Conservation (phyloP, 2,888 invertebrate species). For the Calliopum simillimum region DNA sequence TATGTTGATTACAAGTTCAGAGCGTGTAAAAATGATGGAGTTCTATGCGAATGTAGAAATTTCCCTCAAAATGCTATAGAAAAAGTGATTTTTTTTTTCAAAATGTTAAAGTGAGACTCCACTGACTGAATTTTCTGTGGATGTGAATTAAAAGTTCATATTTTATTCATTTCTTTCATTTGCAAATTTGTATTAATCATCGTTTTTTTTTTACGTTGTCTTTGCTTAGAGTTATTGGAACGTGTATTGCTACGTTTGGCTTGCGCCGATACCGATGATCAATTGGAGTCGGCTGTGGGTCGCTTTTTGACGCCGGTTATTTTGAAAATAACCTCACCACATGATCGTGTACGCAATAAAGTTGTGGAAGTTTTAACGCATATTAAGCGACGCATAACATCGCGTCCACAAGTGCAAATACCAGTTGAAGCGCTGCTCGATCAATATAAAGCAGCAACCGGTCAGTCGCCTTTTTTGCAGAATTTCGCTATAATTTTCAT, state of each 20-base stretch:
- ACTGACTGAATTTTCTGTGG: neutral
- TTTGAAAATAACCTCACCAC: conserved; percentile 87
- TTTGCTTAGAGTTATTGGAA: conserved; percentile 81
- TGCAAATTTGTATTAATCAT: neutral
- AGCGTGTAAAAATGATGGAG: too few species aligned
- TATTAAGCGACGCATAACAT: conserved; percentile 90
- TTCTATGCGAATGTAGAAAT: too few species aligned
- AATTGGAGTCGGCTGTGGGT: conserved; percentile 81
- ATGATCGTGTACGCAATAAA: conserved; percentile 83
- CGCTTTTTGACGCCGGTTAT: conserved; percentile 89
- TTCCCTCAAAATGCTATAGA: too few species aligned
- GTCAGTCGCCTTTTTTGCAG: conserved; percentile 78
- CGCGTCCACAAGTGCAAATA: conserved; percentile 83
- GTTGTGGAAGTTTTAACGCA: conserved; percentile 91
- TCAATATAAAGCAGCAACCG: conserved; percentile 79
- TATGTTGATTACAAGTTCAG: too few species aligned
- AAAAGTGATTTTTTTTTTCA: too few species aligned
- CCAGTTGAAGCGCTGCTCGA: conserved; percentile 86
- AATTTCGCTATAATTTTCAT: conserved; percentile 95
- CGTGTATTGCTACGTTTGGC: conserved; percentile 90
- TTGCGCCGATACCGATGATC: conserved; percentile 89
- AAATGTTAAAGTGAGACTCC: neutral
- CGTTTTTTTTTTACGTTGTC: neutral
- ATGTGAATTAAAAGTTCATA: neutral
- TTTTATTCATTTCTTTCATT: conserved; percentile 3